Evolutionary conservation across 2,113 vertebrate species (phyloP).

Genomic region (Chauna torquata): DNA sequence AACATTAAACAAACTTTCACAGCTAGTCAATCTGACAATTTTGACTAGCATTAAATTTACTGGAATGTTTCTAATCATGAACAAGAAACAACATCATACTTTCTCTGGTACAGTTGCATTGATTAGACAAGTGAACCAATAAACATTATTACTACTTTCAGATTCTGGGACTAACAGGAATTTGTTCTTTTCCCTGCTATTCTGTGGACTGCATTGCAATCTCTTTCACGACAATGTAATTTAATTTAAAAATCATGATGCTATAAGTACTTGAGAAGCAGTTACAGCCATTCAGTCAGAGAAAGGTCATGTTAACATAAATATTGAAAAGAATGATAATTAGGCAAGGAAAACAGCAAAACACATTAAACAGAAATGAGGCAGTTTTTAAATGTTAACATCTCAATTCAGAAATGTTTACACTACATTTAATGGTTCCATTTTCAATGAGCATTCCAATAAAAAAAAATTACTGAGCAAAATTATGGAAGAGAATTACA

Average conservation of each 20-base stretch:
- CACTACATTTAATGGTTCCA: constrained; percentile 56
- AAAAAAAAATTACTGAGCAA: constrained; percentile 12
- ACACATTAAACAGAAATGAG: constrained; percentile 65
- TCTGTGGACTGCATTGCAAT: constrained; percentile 9
- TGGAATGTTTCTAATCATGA: constrained; percentile 10
- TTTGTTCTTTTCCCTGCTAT: neutral
- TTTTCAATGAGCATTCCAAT: constrained; percentile 47
- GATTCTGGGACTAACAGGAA: neutral
- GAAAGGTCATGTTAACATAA: constrained; percentile 79
- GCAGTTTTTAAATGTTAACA: constrained; percentile 75
- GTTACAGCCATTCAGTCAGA: constrained; percentile 69
- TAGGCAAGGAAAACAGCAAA: constrained; percentile 72
- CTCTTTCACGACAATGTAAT: constrained; percentile 31
- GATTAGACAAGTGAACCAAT: neutral
- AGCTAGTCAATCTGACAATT: neutral
- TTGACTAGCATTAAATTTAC: neutral
- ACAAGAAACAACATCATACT: neutral
- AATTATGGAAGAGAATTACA: constrained; percentile 33
- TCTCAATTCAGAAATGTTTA: constrained; percentile 69
- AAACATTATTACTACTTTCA: neutral
- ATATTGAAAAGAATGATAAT: constrained; percentile 78
- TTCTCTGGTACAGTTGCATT: neutral
- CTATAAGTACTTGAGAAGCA: constrained; percentile 54
- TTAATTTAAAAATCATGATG: constrained; percentile 73
- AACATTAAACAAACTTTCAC: constrained; percentile 26